phyloP scores from a whole-genome alignment of 2,113 vertebrate species.

The Ptilorrhoa leucosticta region DNA sequence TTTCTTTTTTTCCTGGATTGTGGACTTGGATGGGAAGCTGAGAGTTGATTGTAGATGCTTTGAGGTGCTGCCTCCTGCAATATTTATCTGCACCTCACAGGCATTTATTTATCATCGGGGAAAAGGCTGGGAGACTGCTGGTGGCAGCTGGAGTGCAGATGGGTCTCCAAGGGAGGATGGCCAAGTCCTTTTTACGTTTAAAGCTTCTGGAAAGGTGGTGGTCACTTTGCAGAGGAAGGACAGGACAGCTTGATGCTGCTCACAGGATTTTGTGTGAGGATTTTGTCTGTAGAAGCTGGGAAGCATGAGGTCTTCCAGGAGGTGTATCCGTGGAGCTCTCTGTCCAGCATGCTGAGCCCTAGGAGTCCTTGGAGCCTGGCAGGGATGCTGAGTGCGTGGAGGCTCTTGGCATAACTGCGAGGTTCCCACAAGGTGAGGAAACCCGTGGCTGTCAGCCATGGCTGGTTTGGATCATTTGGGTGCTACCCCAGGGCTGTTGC shows the following conservation, averaged over 20 bases:
- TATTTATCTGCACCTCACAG: not conserved
- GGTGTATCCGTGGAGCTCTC: not conserved
- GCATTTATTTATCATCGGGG: not conserved
- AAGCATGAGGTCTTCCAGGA: not conserved
- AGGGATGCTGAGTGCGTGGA: not conserved
- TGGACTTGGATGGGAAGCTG: not conserved
- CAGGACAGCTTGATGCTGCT: not conserved
- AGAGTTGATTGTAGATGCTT: not conserved
- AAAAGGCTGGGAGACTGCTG: not conserved
- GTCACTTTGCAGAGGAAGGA: not conserved
- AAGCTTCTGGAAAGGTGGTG: not conserved
- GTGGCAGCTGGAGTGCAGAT: not conserved
- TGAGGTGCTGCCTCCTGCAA: not conserved
- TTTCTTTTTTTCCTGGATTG: not conserved
- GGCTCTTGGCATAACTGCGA: not conserved
- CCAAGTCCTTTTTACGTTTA: not conserved
- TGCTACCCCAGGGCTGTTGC: too few relatives aligned
- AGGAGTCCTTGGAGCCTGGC: not conserved
- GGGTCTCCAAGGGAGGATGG: not conserved
- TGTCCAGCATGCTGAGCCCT: not conserved
- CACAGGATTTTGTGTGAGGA: fast-evolving
- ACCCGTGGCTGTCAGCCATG: fast-evolving
- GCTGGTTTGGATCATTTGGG: not conserved
- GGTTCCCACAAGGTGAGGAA: not conserved
- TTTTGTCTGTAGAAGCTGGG: not conserved